Percentiles rank a stretch among this genome's conserved stretches.
phyloP scores from a whole-genome alignment of 2,113 vertebrate genomes.

The Amphilophus citrinellus region DNA sequence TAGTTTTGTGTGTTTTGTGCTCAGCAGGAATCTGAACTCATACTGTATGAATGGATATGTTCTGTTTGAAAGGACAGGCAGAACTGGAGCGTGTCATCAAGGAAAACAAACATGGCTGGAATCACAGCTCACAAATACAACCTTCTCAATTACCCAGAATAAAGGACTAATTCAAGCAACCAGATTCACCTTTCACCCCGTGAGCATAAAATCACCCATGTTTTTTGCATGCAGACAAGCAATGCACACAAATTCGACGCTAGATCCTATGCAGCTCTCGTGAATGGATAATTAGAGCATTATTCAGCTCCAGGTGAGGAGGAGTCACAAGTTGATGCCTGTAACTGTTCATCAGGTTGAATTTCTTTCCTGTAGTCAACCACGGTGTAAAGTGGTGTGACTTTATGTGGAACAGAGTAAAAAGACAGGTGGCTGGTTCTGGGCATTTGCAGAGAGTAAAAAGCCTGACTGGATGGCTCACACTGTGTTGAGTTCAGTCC shows the following conservation, averaged over 20 bases:
- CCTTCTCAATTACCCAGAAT: conserved; percentile 37
- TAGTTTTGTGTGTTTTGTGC: conserved; percentile 9
- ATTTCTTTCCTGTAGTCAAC: conserved; percentile 39
- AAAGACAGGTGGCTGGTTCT: conserved; percentile 48
- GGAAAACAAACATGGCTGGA: conserved; percentile 43
- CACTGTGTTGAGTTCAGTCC: conserved; percentile 63
- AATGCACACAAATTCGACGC: neutral
- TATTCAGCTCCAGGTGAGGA: conserved; percentile 38
- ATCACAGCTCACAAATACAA: conserved; percentile 27
- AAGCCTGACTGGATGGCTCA: conserved; percentile 54
- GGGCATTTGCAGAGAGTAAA: conserved; percentile 29
- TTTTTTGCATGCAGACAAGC: conserved; percentile 36
- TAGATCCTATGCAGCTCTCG: neutral
- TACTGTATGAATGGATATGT: conserved; percentile 7
- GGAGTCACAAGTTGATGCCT: conserved; percentile 13
- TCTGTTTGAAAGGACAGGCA: conserved; percentile 20
- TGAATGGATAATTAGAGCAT: conserved; percentile 51
- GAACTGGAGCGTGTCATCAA: neutral
- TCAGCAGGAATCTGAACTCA: conserved; percentile 11
- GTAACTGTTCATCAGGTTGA: conserved; percentile 15
- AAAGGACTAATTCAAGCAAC: conserved; percentile 48
- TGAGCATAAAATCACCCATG: conserved; percentile 5
- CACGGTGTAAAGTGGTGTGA: conserved; percentile 50
- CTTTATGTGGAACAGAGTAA: conserved; percentile 35
- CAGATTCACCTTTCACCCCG: conserved; percentile 23